Evolutionary conservation across 2,888 invertebrate genomes (phyloP).

Genomic region (Drosophila maculinotata): DNA sequence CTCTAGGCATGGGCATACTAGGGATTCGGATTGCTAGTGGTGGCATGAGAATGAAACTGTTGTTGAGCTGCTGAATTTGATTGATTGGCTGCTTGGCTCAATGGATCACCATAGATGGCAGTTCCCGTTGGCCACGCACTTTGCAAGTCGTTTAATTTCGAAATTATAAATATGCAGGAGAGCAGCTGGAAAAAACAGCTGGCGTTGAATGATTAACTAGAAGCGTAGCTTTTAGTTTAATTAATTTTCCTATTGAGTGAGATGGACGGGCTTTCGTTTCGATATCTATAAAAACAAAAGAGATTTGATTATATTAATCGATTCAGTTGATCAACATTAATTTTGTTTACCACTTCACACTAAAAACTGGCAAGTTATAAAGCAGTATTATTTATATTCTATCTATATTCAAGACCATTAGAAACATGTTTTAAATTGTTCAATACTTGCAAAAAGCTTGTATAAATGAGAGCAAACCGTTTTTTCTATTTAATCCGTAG

Average conservation of each 20-base stretch:
- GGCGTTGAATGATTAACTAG: slow-evolving; percentile 66
- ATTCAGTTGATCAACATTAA: not conserved
- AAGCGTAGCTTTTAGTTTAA: slow-evolving; percentile 63
- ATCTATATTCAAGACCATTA: too few species aligned
- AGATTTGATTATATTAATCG: not conserved
- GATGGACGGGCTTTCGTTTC: slow-evolving; percentile 5
- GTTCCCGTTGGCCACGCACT: slow-evolving; percentile 49
- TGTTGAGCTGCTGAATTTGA: slow-evolving; percentile 61
- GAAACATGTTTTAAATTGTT: too few species aligned
- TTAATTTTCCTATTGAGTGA: slow-evolving; percentile 53
- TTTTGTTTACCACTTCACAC: not conserved
- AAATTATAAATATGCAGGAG: slow-evolving; percentile 70
- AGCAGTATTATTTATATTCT: not conserved
- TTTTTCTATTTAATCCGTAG: too few species aligned
- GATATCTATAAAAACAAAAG: slow-evolving; percentile 4
- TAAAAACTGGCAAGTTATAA: not conserved
- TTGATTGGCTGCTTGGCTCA: slow-evolving; percentile 72
- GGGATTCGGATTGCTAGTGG: slow-evolving; percentile 13
- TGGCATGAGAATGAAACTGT: slow-evolving; percentile 24
- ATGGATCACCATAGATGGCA: slow-evolving; percentile 68
- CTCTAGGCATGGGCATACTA: slow-evolving; percentile 21
- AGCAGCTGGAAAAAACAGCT: slow-evolving; percentile 56
- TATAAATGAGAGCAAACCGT: too few species aligned
- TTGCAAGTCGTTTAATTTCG: slow-evolving; percentile 69
- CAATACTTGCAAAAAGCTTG: too few species aligned